A percentile compares a stretch with the other conserved stretches of the same genome.
These are phyloP conservation scores for Stratiomys singularior DNA, from an alignment of 2,888 invertebrate species.

Conservation along the genomic window DNA sequence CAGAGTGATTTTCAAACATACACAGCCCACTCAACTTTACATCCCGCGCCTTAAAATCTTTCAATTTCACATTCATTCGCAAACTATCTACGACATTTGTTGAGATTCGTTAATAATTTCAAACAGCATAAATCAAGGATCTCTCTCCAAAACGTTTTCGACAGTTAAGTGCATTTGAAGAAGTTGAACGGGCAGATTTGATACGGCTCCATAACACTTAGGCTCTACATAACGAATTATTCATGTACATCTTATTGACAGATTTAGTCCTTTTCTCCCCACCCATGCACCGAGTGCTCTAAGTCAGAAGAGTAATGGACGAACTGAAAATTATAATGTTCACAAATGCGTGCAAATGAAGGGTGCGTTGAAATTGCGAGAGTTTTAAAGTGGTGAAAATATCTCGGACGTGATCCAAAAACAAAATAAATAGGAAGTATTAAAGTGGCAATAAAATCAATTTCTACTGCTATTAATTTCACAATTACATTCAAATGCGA, in stretches of 20 bases:
- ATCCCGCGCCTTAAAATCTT: too few relatives aligned
- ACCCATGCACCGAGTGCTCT: background rate
- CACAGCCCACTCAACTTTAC: too few relatives aligned
- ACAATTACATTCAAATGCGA: background rate
- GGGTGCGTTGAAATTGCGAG: constrained; percentile 33
- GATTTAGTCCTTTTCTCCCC: background rate
- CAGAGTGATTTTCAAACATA: too few relatives aligned
- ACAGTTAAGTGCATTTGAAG: constrained; percentile 23
- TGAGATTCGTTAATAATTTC: too few relatives aligned
- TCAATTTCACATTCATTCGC: too few relatives aligned
- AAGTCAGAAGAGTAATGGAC: background rate
- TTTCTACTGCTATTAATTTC: constrained; percentile 12
- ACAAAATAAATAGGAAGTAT: background rate
- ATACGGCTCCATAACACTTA: background rate
- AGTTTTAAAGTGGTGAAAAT: constrained; percentile 1
- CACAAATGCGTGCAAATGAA: constrained; percentile 33
- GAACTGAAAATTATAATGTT: constrained; percentile 19
- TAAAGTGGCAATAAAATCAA: background rate
- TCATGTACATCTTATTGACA: constrained; percentile 12
- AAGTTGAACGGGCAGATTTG: background rate
- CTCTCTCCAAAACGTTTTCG: constrained; percentile 7
- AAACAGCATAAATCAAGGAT: constrained; percentile 5
- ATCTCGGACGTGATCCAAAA: background rate
- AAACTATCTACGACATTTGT: too few relatives aligned
- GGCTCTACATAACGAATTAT: background rate